Base-by-base conservation (phyloP, 2,888 invertebrate species). In the Rhaphigaster nebulosa region DNA sequence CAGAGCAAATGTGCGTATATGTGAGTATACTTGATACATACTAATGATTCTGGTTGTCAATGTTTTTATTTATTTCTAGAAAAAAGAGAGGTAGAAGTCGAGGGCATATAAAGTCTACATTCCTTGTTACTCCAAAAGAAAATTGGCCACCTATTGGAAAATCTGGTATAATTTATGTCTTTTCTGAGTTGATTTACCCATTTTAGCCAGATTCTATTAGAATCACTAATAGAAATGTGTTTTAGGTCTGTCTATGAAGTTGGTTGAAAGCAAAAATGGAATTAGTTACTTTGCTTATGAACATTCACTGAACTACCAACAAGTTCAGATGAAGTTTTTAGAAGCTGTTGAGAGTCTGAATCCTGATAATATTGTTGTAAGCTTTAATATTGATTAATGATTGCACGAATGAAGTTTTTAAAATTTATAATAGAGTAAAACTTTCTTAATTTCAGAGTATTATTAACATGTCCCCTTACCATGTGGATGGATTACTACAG, bases 401-500 rank as follows among this genome's bases (percentile, higher is more conserved):
- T 41, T 76, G 29, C 34, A n/a, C 5, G 0, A 38, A 76, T 38
- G 23, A 23, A 34, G 3, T 5, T n/a, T 54, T 60, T 87, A 38
- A n/a, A n/a, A 29, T 80, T 45, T n/a, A 15, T 60, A 29, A 13
- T 87, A 13, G 23, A 54, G 1, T 26, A 12, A 41, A 38, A n/a
- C 34, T 34, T 38, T 2, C 15, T 60, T 70, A 26, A 15, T 93
- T 93, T 38, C 93, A 96, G 96, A 94, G 95, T 92, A 95, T 98
- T 91, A 95, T 97, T 89, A 96, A 96, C 92, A 94, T 95, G 54
- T 95, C 97, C 93, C 96, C 97, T 0, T 97, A 96, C 93, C 97
- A 98, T 93, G 95, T 98, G 65, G 97, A 97, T 93, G 95, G 97
- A 0, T 94, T 97, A 89, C 95, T 98, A 91, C 97, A 98, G 93